phyloP scores from a whole-genome alignment of 2,797 vertebrate species.

The Cossypha polioptera region DNA sequence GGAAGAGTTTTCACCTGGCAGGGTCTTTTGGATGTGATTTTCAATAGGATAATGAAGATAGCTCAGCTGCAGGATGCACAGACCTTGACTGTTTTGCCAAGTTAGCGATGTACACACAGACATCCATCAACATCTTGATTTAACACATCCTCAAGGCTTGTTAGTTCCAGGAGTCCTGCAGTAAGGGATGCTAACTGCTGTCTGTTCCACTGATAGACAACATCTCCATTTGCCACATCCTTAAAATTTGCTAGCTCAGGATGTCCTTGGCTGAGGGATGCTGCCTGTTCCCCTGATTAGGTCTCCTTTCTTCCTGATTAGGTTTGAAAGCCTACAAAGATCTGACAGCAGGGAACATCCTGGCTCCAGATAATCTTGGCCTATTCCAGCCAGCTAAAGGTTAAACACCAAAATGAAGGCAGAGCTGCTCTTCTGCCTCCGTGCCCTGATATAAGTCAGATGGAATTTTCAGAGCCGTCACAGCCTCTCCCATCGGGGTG shows the following conservation, averaged over 20 bases:
- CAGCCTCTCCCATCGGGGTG: not conserved
- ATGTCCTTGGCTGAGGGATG: not conserved
- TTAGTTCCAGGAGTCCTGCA: not conserved
- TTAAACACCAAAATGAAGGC: not conserved
- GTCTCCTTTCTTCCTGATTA: not conserved
- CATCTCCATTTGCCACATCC: not conserved
- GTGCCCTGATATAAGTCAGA: not conserved
- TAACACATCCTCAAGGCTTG: not conserved
- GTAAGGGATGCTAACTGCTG: not conserved
- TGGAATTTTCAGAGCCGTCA: not conserved
- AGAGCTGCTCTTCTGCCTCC: conserved; percentile 6
- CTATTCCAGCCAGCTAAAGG: not conserved
- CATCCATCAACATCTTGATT: not conserved
- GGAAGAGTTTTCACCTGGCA: not conserved
- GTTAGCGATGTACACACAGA: not conserved
- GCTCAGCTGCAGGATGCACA: not conserved
- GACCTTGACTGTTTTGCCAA: not conserved
- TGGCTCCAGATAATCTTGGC: not conserved
- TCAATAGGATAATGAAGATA: not conserved
- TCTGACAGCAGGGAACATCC: not conserved
- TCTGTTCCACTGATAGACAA: not conserved
- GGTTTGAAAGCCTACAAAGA: not conserved
- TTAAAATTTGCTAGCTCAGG: not conserved
- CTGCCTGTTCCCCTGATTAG: not conserved
- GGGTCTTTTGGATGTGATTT: not conserved